A percentile compares a stretch with the other conserved stretches of the same genome.
Evolutionary conservation across 1,140 invertebrate species (phyloP).

Genomic region (Brachionus angularis): DNA sequence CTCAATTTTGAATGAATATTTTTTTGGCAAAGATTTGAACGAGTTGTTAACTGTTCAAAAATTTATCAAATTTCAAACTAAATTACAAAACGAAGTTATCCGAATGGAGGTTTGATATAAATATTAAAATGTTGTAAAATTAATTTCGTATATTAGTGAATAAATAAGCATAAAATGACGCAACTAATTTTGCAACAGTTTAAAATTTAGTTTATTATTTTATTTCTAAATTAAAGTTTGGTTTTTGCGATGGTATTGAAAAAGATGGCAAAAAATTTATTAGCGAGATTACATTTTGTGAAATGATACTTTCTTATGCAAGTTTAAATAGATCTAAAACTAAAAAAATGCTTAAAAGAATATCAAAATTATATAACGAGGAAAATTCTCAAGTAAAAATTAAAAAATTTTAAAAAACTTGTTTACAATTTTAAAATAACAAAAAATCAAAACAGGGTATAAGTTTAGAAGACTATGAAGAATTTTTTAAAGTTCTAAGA

Average conservation of each 20-base stretch:
- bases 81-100: constrained; percentile 88
- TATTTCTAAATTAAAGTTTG: neutral
- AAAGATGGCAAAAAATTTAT: constrained; percentile 18
- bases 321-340: constrained; percentile 90
- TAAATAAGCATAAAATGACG: too few species aligned
- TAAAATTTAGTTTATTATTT: neutral
- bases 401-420: too few species aligned
- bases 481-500: constrained; percentile 61
- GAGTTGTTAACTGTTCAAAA: constrained; percentile 85
- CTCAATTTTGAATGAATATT: constrained; percentile 83
- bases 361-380: constrained; percentile 68
- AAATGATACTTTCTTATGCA: constrained; percentile 91
- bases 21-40: constrained; percentile 79
- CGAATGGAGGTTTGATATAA: too few species aligned
- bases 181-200: constrained; percentile 54
- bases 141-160: too few species aligned
- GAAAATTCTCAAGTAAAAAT: neutral
- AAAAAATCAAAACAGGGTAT: too few species aligned
- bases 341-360: constrained; percentile 82
- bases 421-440: too few species aligned
- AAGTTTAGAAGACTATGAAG: constrained; percentile 59
- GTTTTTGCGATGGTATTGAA: constrained; percentile 25
- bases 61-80: constrained; percentile 83
- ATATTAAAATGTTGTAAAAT: too few species aligned
- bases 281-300: constrained; percentile 85